Evolutionary conservation across 2,888 invertebrate species (phyloP), one percentile per base, ranked within the genome.

Genomic region (Lithodes maja): DNA sequence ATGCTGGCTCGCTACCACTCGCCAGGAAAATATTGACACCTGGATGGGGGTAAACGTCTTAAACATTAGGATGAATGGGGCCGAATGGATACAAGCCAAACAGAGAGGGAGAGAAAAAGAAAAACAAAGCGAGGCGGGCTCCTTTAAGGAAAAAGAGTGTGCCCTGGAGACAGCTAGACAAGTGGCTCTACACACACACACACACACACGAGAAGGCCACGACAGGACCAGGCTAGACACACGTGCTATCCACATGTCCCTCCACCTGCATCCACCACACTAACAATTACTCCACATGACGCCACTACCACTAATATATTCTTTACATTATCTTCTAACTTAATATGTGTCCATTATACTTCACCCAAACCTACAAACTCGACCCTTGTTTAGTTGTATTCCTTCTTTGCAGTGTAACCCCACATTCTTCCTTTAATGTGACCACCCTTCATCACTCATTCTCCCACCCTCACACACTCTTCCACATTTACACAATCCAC

Each of bases 191-290:
- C 33, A 33, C 33, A 33, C 33, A 33, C 33, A 33, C 33, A 33
- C 33, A 33, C 33, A 7, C 49, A 77, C 53, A 53, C 54, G n/a
- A 54, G 77, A 49, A 75, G 52, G 52, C 77, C 77, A 75, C 61
- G 5, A 1, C 54, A 55, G n/a, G 15, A 12, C 85, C 68, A 69
- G 50, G 83, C 75, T 33, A 55, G 3, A 17, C 9, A 77, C 69
- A 79, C 80, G 85, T 71, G 61, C 55, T 52, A n/a, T 49, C 61
- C 89, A 80, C 85, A 75, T 85, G 80, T 52, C 12, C 82, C 54
- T 49, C 74, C 75, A 12, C 77, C 74, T 12, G n/a, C 3, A 12
- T 2, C 68, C 9, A 52, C 33, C 75, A 75, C 15, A n/a, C 17
- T 33, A 33, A 33, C 33, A 33, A 33, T 33, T 33, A 33, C 33